Evolutionary conservation across 1,140 invertebrate genomes (phyloP).

Genomic region (Drosophila nebulosa): DNA sequence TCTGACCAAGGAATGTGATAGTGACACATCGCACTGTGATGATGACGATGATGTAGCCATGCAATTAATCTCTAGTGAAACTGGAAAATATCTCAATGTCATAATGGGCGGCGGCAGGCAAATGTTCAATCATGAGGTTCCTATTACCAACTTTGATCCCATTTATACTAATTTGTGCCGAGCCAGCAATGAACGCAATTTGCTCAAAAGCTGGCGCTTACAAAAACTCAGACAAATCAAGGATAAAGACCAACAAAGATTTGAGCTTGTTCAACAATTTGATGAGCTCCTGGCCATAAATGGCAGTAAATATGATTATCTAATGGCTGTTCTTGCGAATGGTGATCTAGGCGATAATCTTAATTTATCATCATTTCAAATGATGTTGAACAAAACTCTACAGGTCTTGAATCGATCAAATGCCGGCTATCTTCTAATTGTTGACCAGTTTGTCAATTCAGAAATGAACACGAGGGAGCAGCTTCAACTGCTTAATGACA

Average conservation of each 20-base stretch:
- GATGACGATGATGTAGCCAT: constrained; percentile 57
- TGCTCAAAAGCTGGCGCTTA: constrained; percentile 57
- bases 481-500: constrained; percentile 36
- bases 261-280: constrained; percentile 44
- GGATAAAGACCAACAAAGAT: constrained; percentile 1
- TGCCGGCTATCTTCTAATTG: constrained; percentile 49
- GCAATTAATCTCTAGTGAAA: constrained; percentile 41
- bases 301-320: constrained; percentile 42
- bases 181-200: constrained; percentile 47
- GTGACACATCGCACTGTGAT: constrained; percentile 18
- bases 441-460: constrained; percentile 32
- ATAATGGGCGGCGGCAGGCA: constrained; percentile 66
- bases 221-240: constrained; percentile 27
- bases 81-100: constrained; percentile 47
- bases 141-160: constrained; percentile 23
- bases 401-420: constrained; percentile 30
- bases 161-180: constrained; percentile 48
- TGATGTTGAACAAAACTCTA: constrained; percentile 46
- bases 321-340: constrained; percentile 66
- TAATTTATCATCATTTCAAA: constrained; percentile 16
- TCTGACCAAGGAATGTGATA: constrained; percentile 54
- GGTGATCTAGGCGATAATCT: constrained; percentile 29
- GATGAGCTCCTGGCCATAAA: constrained; percentile 47
- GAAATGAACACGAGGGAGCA: neutral
- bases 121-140: constrained; percentile 41